A percentile compares a stretch with the other conserved stretches of the same genome.
phyloP scores from a whole-genome alignment of 2,113 vertebrate genomes.

The Grantiella picta region DNA sequence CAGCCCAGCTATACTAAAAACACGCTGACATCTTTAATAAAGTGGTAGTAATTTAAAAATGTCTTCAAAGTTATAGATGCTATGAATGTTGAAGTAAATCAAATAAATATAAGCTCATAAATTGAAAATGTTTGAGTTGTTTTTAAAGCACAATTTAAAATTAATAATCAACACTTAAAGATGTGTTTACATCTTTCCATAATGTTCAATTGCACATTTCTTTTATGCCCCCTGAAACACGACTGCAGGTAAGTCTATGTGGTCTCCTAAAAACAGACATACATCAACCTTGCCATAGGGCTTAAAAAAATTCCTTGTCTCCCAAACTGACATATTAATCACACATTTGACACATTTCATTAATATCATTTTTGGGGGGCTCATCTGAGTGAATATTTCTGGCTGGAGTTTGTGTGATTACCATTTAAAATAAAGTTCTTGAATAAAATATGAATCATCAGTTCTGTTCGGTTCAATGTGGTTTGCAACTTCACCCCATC shows the following conservation, averaged over 20 bases:
- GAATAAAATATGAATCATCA: background rate
- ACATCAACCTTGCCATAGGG: background rate
- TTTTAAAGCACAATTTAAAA: slow-evolving; percentile 12
- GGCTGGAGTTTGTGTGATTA: background rate
- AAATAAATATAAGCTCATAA: slow-evolving; percentile 3
- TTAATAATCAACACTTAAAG: slow-evolving; percentile 32
- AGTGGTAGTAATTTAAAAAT: background rate
- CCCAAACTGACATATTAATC: background rate
- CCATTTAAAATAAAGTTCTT: background rate
- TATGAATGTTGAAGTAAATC: background rate
- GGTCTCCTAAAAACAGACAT: background rate
- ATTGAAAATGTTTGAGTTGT: background rate
- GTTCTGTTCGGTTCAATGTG: background rate
- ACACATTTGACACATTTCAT: background rate
- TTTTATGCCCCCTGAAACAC: background rate
- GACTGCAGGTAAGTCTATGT: background rate
- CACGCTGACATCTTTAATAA: background rate
- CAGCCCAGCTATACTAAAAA: background rate
- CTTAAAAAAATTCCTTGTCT: background rate
- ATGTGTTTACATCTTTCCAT: background rate
- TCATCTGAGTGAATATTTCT: background rate
- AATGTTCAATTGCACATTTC: slow-evolving; percentile 32
- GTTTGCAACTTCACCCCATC: background rate
- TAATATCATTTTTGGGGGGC: background rate
- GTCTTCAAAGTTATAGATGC: background rate